phyloP scores from a whole-genome alignment of 2,797 vertebrate genomes.

The Zalophus californianus region DNA sequence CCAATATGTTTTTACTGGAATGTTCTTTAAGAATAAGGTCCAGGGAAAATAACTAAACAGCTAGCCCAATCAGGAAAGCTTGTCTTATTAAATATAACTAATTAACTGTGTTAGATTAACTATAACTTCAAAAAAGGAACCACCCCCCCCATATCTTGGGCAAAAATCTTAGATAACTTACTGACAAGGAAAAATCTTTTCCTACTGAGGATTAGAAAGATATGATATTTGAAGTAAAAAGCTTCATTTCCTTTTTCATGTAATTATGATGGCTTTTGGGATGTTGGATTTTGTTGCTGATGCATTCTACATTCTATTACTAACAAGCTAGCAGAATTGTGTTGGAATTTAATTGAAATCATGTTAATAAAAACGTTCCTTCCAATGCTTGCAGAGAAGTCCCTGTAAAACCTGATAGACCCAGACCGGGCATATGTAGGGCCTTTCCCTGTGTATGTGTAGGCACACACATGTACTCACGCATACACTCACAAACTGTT shows the following conservation, averaged over 20 bases:
- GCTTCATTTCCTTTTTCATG: background rate
- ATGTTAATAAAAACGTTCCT: background rate
- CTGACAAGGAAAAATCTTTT: background rate
- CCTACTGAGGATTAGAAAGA: background rate
- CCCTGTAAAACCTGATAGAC: background rate
- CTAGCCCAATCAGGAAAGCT: background rate
- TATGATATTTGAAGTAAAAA: conserved; percentile 2
- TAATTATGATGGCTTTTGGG: background rate
- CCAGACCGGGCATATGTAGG: background rate
- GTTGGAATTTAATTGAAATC: conserved; percentile 1
- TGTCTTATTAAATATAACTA: background rate
- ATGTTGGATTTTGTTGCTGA: conserved; percentile 22
- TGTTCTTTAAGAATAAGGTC: background rate
- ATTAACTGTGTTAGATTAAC: conserved; percentile 20
- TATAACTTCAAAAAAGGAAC: background rate
- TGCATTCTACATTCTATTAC: background rate
- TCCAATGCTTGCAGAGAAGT: background rate
- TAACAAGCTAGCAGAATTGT: background rate
- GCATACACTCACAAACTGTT: background rate
- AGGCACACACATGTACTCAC: background rate
- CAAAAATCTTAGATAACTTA: conserved; percentile 7
- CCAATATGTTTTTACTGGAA: background rate
- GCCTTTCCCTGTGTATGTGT: background rate
- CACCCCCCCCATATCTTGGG: background rate
- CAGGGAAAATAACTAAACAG: background rate